These are phyloP conservation scores for Thalassaphorura encarpata DNA, from an alignment of 1,140 invertebrate genomes.

Conservation along the genomic window DNA sequence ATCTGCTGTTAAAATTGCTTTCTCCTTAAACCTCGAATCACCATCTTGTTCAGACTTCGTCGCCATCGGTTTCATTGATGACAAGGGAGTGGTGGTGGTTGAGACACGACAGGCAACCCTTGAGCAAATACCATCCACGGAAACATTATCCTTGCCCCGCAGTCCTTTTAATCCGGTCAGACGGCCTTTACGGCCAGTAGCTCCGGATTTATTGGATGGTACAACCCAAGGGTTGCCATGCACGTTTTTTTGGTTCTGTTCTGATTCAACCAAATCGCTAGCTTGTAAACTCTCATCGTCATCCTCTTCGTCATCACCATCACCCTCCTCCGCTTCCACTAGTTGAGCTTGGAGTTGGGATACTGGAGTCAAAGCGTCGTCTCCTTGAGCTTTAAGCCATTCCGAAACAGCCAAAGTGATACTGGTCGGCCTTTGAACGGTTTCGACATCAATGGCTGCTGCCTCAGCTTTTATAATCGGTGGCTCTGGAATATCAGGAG, in stretches of 20 bases:
- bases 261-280: background rate
- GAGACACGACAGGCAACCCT: slow-evolving; percentile 21
- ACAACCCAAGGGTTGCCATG: slow-evolving; percentile 30
- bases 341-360: slow-evolving; percentile 4
- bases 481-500: background rate
- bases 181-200: background rate
- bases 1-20: background rate
- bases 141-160: background rate
- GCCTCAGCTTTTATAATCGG: background rate
- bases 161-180: background rate
- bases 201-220: slow-evolving; percentile 24
- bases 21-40: background rate
- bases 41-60: background rate
- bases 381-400: slow-evolving; percentile 32
- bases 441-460: background rate
- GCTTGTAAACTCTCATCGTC: slow-evolving; percentile 3
- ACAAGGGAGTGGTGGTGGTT: background rate
- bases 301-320: slow-evolving; percentile 19
- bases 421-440: slow-evolving; percentile 24
- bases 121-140: slow-evolving; percentile 23
- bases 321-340: background rate
- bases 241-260: slow-evolving; percentile 30
- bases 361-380: slow-evolving; percentile 28
- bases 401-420: slow-evolving; percentile 32
- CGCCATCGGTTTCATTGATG: background rate